Percentiles rank a stretch among this genome's conserved stretches.
phyloP scores from a whole-genome alignment of 1,140 invertebrate genomes.

The Pantala flavescens region DNA sequence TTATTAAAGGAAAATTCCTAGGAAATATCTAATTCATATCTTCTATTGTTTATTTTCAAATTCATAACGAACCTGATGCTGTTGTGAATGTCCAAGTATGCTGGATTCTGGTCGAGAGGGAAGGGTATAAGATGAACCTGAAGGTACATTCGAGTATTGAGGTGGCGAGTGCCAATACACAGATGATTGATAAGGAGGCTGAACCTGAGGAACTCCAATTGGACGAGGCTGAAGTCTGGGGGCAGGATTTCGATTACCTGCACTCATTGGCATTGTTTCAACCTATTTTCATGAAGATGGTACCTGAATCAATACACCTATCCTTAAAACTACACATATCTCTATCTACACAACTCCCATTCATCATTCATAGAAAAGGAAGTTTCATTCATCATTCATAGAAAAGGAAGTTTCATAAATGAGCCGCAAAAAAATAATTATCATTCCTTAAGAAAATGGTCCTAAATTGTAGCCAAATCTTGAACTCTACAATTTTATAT shows the following conservation, averaged over 20 bases:
- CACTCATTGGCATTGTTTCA: not conserved
- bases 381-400: not conserved
- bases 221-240: not conserved
- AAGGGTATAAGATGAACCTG: not conserved
- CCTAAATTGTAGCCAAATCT: too few species aligned
- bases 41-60: too few species aligned
- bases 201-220: not conserved
- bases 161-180: not conserved
- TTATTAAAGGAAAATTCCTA: not conserved
- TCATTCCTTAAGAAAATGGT: too few species aligned
- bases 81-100: not conserved
- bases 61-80: not conserved
- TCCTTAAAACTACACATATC: not conserved
- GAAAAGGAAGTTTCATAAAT: too few species aligned
- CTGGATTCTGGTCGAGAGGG: not conserved
- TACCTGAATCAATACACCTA: not conserved
- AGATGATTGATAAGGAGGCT: not conserved
- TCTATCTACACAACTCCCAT: too few species aligned
- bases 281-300: not conserved
- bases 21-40: not conserved
- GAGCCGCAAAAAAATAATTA: too few species aligned
- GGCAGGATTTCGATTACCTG: not conserved
- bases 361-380: not conserved
- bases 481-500: too few species aligned
- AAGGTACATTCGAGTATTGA: not conserved